A percentile compares a stretch with the other conserved stretches of the same genome.
phyloP scores from a whole-genome alignment of 1,140 invertebrate genomes.

The Oncopodura yosiiana region DNA sequence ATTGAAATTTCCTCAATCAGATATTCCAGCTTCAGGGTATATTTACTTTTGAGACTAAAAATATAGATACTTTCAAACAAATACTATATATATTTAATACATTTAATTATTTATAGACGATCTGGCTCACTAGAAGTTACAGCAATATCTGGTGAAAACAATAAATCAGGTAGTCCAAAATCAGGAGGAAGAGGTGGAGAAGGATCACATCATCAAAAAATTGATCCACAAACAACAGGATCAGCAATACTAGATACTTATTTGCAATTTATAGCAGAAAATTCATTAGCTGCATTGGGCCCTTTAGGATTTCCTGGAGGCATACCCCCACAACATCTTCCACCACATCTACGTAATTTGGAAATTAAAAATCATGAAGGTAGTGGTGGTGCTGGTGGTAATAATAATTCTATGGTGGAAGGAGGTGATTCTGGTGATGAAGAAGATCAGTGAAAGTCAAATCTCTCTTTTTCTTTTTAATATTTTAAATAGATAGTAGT shows the following conservation, averaged over 20 bases:
- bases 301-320: no score
- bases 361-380: no score
- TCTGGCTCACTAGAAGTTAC: slow-evolving; percentile 14
- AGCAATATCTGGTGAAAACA: not conserved
- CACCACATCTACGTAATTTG: no score
- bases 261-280: slow-evolving; percentile 72
- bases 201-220: not conserved
- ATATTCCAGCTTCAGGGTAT: slow-evolving; percentile 12
- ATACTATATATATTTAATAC: not conserved
- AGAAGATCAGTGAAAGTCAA: no score
- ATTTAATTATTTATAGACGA: slow-evolving; percentile 1
- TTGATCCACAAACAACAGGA: slow-evolving; percentile 44
- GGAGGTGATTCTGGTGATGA: no score
- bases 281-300: no score
- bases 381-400: no score
- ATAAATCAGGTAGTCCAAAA: slow-evolving; percentile 6
- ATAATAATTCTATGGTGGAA: no score
- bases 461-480: no score
- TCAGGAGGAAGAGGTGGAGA: not conserved
- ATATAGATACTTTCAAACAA: not conserved
- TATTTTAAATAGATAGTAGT: no score
- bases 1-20: slow-evolving; percentile 54
- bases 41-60: not conserved
- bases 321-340: no score
- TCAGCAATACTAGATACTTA: slow-evolving; percentile 73